Conservation (phyloP, 2,888 invertebrate genomes). For the Latrodectus elegans region DNA sequence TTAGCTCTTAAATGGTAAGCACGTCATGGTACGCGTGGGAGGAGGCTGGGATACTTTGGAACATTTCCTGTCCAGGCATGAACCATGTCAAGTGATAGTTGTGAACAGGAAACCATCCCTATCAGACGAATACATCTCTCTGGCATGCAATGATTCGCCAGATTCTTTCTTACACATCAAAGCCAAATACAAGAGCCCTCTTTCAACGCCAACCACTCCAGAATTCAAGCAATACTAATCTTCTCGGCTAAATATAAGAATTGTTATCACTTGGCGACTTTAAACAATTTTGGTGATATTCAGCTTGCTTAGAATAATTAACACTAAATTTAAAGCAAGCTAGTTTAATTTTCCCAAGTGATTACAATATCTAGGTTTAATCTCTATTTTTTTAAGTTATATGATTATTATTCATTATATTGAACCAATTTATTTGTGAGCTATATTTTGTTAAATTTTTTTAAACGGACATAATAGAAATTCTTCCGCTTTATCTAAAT, state of each 20-base stretch:
- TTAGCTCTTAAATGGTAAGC: constrained; percentile 90
- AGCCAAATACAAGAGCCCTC: constrained; percentile 64
- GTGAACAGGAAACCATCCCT: constrained; percentile 57
- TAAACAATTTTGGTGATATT: background rate
- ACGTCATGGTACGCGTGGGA: constrained; percentile 96
- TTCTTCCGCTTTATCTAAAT: no score
- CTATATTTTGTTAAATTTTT: no score
- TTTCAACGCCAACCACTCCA: constrained; percentile 51
- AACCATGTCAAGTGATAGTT: constrained; percentile 82
- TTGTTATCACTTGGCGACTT: background rate
- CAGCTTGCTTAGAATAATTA: no score
- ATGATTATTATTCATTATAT: no score
- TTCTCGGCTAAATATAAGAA: background rate
- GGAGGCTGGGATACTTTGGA: constrained; percentile 83
- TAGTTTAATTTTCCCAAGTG: background rate
- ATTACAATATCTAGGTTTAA: background rate
- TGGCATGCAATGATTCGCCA: constrained; percentile 62
- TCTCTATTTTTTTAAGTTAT: no score
- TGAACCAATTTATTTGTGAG: no score
- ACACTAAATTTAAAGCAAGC: background rate
- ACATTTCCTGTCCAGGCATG: constrained; percentile 91
- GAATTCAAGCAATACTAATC: constrained; percentile 45
- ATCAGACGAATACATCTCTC: constrained; percentile 57
- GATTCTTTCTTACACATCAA: constrained; percentile 68
- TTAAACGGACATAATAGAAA: no score